Evolutionary conservation across 2,888 invertebrate species (phyloP).

Genomic region (Periphyllus acericola): DNA sequence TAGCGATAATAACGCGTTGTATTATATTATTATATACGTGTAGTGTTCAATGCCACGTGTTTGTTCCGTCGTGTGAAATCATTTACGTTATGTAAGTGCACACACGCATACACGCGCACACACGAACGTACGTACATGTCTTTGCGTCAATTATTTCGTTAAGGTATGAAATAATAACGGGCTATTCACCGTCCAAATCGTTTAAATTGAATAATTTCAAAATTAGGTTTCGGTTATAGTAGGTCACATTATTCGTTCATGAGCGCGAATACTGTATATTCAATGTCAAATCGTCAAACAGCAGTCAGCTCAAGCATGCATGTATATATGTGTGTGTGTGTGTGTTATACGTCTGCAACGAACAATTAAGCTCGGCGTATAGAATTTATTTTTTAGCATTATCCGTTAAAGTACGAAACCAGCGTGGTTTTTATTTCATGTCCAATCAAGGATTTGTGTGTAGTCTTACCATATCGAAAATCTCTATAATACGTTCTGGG

Average conservation of each 20-base stretch:
- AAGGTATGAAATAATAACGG: neutral
- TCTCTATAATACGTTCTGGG: neutral
- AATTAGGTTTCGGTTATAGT: constrained; percentile 10
- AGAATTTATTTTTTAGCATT: constrained; percentile 15
- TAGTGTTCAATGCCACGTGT: neutral
- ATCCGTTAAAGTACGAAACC: neutral
- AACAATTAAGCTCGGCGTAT: neutral
- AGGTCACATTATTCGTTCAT: constrained; percentile 17
- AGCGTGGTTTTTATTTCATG: constrained; percentile 19
- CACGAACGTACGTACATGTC: neutral
- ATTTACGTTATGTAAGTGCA: neutral
- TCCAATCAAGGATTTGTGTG: constrained; percentile 52
- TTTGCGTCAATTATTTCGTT: neutral
- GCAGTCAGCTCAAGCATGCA: no score
- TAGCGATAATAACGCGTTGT: neutral
- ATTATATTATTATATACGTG: no score
- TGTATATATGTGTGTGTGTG: no score
- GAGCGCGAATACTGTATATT: neutral
- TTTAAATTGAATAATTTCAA: constrained; percentile 28
- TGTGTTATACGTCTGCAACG: neutral
- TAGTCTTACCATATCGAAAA: constrained; percentile 51
- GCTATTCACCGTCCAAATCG: constrained; percentile 24
- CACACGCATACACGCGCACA: neutral
- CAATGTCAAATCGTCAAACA: constrained; percentile 22
- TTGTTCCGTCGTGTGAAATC: neutral